Percentiles rank a stretch among this genome's conserved stretches.
Conservation (phyloP, 2,797 vertebrate species). For the Notolepis coatsorum region DNA sequence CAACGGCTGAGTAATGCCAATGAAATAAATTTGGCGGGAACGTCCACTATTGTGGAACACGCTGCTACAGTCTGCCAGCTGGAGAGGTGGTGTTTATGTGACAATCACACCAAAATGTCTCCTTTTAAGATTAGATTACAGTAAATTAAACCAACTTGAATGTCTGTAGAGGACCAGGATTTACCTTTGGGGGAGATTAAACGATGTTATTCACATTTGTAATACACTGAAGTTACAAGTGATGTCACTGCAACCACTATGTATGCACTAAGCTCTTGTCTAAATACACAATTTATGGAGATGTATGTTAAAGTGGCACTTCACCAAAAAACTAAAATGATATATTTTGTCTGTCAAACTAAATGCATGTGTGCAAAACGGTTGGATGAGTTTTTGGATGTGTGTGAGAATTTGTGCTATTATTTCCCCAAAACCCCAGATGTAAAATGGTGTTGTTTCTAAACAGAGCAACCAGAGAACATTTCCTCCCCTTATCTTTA, state of each 20-base stretch:
- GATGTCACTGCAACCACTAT: no score
- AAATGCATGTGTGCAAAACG: no score
- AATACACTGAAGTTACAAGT: background rate
- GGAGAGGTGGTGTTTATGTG: conserved; percentile 37
- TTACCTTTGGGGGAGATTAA: background rate
- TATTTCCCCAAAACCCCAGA: background rate
- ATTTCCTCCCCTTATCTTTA: conserved; percentile 26
- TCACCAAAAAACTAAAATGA: no score
- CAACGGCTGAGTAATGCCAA: conserved; percentile 65
- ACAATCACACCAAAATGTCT: background rate
- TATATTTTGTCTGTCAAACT: no score
- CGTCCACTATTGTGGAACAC: conserved; percentile 61
- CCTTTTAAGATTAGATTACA: background rate
- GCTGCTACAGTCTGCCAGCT: conserved; percentile 58
- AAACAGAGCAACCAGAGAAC: conserved; percentile 4
- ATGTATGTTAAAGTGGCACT: no score
- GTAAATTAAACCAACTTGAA: no score
- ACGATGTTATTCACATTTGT: background rate
- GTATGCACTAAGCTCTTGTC: no score
- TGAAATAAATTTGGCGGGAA: conserved; percentile 62
- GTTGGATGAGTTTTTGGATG: no score
- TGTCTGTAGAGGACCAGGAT: background rate
- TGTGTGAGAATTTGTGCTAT: no score
- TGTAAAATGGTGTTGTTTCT: conserved; percentile 7
- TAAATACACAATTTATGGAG: no score